phyloP scores from a whole-genome alignment of 2,113 vertebrate genomes.

The Erythrolamprus reginae region DNA sequence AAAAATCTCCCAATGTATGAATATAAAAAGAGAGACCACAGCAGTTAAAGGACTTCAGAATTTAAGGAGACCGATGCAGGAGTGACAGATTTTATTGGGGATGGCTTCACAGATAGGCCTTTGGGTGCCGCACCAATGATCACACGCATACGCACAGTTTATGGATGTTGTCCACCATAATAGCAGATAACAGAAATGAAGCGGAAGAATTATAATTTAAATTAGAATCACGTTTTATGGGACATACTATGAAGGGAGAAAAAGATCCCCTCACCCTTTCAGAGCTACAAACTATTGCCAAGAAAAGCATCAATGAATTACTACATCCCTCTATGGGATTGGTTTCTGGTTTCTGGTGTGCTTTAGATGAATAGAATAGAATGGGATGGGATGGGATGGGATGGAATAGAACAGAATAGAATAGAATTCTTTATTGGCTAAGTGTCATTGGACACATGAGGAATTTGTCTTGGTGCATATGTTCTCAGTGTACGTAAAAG shows the following conservation, averaged over 20 bases:
- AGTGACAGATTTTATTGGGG: no score
- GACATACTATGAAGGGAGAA: background rate
- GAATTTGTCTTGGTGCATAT: no score
- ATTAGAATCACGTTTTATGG: background rate
- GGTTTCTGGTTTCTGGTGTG: background rate
- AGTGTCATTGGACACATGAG: no score
- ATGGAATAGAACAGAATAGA: no score
- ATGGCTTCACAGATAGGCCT: no score
- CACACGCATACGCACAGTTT: background rate
- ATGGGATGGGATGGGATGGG: no score
- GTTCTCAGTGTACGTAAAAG: no score
- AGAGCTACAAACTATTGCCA: background rate
- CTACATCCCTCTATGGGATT: background rate
- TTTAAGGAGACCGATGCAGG: no score
- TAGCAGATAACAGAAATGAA: background rate
- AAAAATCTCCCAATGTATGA: background rate
- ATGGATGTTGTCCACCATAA: background rate
- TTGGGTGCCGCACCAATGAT: no score
- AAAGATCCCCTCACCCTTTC: background rate
- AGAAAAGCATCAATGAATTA: background rate
- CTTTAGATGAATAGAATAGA: background rate
- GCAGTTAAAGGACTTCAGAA: background rate
- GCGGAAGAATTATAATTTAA: background rate
- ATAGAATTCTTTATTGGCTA: no score
- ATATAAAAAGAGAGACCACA: background rate